Conservation (phyloP, 2,797 vertebrate species). For the Hydrolagus colliei region DNA sequence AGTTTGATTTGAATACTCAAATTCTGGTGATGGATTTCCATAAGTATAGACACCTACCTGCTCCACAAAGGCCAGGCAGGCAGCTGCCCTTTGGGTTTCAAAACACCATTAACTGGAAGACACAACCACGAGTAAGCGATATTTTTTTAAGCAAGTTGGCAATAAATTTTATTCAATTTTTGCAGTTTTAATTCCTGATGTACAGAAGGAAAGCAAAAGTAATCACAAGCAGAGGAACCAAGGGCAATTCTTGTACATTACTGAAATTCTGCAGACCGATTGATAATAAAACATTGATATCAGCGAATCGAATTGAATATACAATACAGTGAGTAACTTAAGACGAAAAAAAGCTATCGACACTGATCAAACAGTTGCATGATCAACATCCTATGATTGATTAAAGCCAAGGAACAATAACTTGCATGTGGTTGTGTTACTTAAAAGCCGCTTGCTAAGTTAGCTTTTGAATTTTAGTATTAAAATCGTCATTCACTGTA, state of each 20-base stretch:
- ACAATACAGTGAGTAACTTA: not conserved
- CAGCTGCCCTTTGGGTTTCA: too few relatives aligned
- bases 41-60: too few relatives aligned
- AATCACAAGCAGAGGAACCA: constrained; percentile 13
- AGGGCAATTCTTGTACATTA: not conserved
- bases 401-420: not conserved
- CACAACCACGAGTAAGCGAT: not conserved
- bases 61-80: too few relatives aligned
- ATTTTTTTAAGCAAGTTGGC: constrained; percentile 13
- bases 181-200: constrained; percentile 22
- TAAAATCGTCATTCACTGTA: not conserved
- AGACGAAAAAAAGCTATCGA: not conserved
- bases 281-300: not conserved
- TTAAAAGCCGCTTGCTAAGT: not conserved
- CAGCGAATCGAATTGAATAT: not conserved
- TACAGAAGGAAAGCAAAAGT: constrained; percentile 10
- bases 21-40: too few relatives aligned
- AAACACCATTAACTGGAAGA: not conserved
- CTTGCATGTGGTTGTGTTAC: not conserved
- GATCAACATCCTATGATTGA: not conserved
- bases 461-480: not conserved
- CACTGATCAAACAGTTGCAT: not conserved
- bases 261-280: not conserved
- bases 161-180: constrained; percentile 23
- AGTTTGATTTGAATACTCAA: too few relatives aligned